Conservation (phyloP, 2,888 invertebrate genomes). For the Dendrolimus pini region DNA sequence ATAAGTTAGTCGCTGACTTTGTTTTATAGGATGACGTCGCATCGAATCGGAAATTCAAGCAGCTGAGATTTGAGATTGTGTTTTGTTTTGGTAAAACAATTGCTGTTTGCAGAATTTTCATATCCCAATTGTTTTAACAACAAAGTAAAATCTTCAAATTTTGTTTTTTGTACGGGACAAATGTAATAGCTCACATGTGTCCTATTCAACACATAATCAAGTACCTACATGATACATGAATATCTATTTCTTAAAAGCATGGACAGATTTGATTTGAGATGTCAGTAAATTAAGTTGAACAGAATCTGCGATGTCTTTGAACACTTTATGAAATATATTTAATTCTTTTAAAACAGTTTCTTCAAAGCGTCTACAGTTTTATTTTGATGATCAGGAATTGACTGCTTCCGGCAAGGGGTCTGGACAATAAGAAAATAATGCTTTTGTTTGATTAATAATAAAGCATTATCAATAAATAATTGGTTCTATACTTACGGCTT, state of each 20-base stretch:
- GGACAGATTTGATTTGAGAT: constrained; percentile 5
- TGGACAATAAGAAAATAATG: constrained; percentile 3
- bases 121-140: too few relatives aligned
- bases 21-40: too few relatives aligned
- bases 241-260: neutral
- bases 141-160: too few relatives aligned
- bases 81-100: too few relatives aligned
- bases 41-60: too few relatives aligned
- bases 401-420: neutral
- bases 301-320: constrained; percentile 18
- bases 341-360: constrained; percentile 15
- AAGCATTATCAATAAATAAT: neutral
- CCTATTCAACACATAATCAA: too few relatives aligned
- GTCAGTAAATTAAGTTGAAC: constrained; percentile 16
- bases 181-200: too few relatives aligned
- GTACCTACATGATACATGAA: neutral
- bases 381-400: constrained; percentile 8
- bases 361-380: constrained; percentile 20
- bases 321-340: constrained; percentile 16
- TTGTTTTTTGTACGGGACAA: too few relatives aligned
- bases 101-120: too few relatives aligned
- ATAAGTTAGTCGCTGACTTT: too few relatives aligned
- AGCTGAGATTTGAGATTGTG: too few relatives aligned
- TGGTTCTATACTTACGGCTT: constrained; percentile 35
- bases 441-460: neutral